Base-by-base conservation (phyloP, 2,797 vertebrate species). In the Streptopelia turtur region DNA sequence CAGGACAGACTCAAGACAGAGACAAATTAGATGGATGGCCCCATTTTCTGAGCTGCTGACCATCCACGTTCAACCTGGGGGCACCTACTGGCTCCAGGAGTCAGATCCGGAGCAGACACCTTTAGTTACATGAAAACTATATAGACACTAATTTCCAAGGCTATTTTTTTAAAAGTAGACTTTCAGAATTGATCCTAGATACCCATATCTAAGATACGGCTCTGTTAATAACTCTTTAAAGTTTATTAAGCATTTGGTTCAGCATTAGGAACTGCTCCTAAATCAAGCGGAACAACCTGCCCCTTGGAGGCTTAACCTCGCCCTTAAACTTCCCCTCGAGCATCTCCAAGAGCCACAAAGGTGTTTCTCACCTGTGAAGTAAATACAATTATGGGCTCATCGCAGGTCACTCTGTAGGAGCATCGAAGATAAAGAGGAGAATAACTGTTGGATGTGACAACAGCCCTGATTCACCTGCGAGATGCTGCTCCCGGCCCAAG, bases 11-110 rank as follows among this genome's bases (percentile, higher is more conserved):
- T 74, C 50, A 53, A 43, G 68, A 63, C 27, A 49, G 50, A 76
- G 94, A 81, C 94, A 90, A 87, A 95, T 95, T 90, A 94, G 93
- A 90, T 0, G 63, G 93, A 69, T 90, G 86, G 77, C 86, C 92
- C 88, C 63, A 56, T 95, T 82, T 93, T 60, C 16, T 8, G 24
- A 82, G 69, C 88, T 79, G 80, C 93, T 95, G 93, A 89, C 72
- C 94, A 95, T 88, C 90, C 94, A 90, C 94, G 59, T 59, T 16
- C 93, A 79, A 53, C 83, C 86, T 79, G 83, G 63, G 70, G 93
- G 88, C 92, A 95, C 39, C 56, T 13, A 43, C 83, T 53, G 39
- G 37, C 88, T 72, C 80, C 11, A 39, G 70, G 74, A 94, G 94
- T 52, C 94, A 76, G 72, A 91, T 45, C 23, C 77, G 83, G 80